These are phyloP conservation scores for Synanthedon tipuliformis DNA, from an alignment of 2,888 invertebrate genomes.

Conservation along the genomic window DNA sequence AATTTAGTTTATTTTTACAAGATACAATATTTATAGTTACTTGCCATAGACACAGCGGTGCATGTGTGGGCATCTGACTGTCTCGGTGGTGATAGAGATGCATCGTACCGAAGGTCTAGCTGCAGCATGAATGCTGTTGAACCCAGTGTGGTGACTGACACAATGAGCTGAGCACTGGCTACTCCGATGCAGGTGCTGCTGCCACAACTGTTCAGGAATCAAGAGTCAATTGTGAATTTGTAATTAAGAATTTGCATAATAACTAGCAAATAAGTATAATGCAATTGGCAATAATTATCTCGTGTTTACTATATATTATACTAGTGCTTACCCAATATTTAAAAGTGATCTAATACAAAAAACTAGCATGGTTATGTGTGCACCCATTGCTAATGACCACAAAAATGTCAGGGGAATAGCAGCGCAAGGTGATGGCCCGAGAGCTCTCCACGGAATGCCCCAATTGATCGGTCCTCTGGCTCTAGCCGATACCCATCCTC, in stretches of 20 bases:
- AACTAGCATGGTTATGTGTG: slow-evolving; percentile 50
- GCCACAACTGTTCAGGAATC: slow-evolving; percentile 30
- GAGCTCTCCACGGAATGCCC: slow-evolving; percentile 55
- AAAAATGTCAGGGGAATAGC: slow-evolving; percentile 51
- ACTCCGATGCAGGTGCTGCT: slow-evolving; percentile 60
- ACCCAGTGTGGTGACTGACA: slow-evolving; percentile 55
- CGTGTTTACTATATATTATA: too few relatives aligned
- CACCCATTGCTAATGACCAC: slow-evolving; percentile 43
- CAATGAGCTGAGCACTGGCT: slow-evolving; percentile 52
- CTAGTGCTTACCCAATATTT: slow-evolving; percentile 47
- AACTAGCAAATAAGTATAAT: background rate
- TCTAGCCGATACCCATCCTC: slow-evolving; percentile 56
- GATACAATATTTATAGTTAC: slow-evolving; percentile 1
- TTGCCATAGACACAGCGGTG: slow-evolving; percentile 62
- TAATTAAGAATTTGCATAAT: background rate
- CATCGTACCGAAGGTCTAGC: slow-evolving; percentile 50
- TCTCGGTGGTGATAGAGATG: slow-evolving; percentile 48
- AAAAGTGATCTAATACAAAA: slow-evolving; percentile 48
- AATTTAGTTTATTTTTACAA: too few relatives aligned
- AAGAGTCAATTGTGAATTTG: background rate
- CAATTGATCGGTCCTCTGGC: slow-evolving; percentile 33
- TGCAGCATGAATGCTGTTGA: slow-evolving; percentile 56
- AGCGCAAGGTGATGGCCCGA: slow-evolving; percentile 57
- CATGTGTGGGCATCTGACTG: slow-evolving; percentile 53
- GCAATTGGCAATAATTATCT: background rate